Percentiles rank a stretch among this genome's conserved stretches.
phyloP scores from a whole-genome alignment of 1,140 invertebrate species.

The Antheraea pernyi region DNA sequence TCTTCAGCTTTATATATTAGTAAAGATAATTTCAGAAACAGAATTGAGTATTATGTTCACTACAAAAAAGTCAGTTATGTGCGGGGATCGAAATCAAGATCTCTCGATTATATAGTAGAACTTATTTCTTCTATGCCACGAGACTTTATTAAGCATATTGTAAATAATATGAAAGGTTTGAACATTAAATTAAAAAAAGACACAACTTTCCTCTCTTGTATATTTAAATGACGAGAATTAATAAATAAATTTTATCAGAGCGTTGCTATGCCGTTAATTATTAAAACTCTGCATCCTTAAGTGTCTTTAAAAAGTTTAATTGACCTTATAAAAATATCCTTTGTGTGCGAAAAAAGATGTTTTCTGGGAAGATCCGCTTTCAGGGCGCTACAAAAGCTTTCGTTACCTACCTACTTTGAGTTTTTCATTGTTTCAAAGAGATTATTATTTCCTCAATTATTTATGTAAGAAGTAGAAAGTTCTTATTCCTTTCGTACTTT shows the following conservation, averaged over 20 bases:
- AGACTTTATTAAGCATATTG: too few relatives aligned
- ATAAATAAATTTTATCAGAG: neutral
- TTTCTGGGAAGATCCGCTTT: conserved; percentile 36
- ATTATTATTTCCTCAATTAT: conserved; percentile 39
- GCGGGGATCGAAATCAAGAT: too few relatives aligned
- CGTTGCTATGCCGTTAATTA: conserved; percentile 11
- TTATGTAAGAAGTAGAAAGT: conserved; percentile 21
- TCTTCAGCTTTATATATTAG: too few relatives aligned
- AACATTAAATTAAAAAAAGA: too few relatives aligned
- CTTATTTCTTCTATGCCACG: too few relatives aligned
- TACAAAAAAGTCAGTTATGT: too few relatives aligned
- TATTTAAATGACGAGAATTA: neutral
- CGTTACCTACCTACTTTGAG: conserved; percentile 20
- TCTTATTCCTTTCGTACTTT: neutral
- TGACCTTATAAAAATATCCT: conserved; percentile 58
- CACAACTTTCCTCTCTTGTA: neutral
- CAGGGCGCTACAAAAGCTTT: conserved; percentile 20
- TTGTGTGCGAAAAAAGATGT: conserved; percentile 43
- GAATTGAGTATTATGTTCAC: too few relatives aligned
- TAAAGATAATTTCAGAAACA: too few relatives aligned
- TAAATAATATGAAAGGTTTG: too few relatives aligned
- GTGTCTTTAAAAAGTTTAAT: conserved; percentile 57
- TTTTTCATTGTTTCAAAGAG: conserved; percentile 47
- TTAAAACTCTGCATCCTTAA: conserved; percentile 34
- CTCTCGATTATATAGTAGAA: too few relatives aligned